Base-by-base conservation (phyloP, 1,140 invertebrate species). In the Drosophila chauvacae region DNA sequence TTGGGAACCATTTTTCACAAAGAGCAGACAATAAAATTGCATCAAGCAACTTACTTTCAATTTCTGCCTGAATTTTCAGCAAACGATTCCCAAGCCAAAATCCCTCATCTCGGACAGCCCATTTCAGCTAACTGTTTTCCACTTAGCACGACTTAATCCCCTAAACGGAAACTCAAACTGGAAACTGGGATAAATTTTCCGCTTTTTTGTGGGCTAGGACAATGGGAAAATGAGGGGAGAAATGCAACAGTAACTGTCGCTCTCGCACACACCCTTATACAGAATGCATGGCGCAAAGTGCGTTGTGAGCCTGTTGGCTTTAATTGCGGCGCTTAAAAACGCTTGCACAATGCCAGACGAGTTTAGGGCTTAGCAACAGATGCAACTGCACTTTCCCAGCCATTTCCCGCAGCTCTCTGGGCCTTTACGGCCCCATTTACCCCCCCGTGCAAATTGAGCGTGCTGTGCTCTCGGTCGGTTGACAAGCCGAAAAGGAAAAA, bases 281-380 rank as follows among this genome's bases (percentile, higher is more conserved):
- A n/a, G 11, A 33, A 13, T 71, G 20, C 4, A 33, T 56, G 26
- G 48, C 50, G 13, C n/a, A 72, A 58, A 72, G 69, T 72, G 69
- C 69, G 69, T 71, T 59, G 51, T 51, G 53, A 20, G 59, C 70
- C 72, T 75, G 35, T 44, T 77, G 58, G 56, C 57, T 45, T 65
- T 77, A 77, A 77, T 77, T 77, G 75, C 74, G 64, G 44, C 65
- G 57, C 65, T 78, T 68, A 77, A 70, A 55, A 74, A n/a, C 57
- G 50, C 42, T 69, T 62, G 39, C 42, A 59, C 50, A 74, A 68
- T 45, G 61, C 50, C 45, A 37, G 44, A 51, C 55, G 30, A 58
- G 35, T 69, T 77, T 18, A 30, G 57, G 44, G 51, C 41, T 78
- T 53, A 70, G 35, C 58, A 62, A 50, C 61, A 58, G 39, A 47